A percentile compares a stretch with the other conserved stretches of the same genome.
phyloP scores from a whole-genome alignment of 2,797 vertebrate species.

The Dermochelys coriacea region DNA sequence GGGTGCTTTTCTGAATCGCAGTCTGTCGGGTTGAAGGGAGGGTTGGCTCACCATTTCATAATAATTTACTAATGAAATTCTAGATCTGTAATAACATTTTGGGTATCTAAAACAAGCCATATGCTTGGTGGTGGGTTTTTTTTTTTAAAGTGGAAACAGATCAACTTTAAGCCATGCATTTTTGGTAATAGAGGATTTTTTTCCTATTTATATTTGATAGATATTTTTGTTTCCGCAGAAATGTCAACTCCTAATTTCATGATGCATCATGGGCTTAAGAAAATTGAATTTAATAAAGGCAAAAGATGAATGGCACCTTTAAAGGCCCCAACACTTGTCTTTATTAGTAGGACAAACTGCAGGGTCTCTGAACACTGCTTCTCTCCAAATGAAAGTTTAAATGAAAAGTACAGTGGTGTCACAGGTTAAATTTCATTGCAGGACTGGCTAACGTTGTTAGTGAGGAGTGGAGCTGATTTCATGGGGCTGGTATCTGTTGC shows the following conservation, averaged over 20 bases:
- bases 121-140: conserved; percentile 70
- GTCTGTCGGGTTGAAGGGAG: conserved; percentile 35
- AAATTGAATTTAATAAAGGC: conserved; percentile 89
- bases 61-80: conserved; percentile 85
- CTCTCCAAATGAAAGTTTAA: conserved; percentile 88
- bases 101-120: conserved; percentile 84
- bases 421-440: conserved; percentile 87
- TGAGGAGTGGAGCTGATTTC: conserved; percentile 79
- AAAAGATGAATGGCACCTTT: conserved; percentile 88
- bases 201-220: conserved; percentile 85
- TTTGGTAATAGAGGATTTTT: conserved; percentile 79
- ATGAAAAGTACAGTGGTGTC: conserved; percentile 87
- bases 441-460: conserved; percentile 82
- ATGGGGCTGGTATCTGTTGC: conserved; percentile 82
- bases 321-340: conserved; percentile 90
- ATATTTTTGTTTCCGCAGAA: conserved; percentile 88
- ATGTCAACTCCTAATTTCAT: conserved; percentile 89
- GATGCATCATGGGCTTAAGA: conserved; percentile 85
- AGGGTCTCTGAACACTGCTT: conserved; percentile 84
- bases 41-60: conserved; percentile 76
- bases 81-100: conserved; percentile 84
- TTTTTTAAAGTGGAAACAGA: conserved; percentile 80
- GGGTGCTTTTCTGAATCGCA: conserved; percentile 3
- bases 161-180: conserved; percentile 84
- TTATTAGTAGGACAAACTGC: conserved; percentile 87